Evolutionary conservation across 2,797 vertebrate genomes (phyloP).

Genomic region (Taeniopygia guttata): DNA sequence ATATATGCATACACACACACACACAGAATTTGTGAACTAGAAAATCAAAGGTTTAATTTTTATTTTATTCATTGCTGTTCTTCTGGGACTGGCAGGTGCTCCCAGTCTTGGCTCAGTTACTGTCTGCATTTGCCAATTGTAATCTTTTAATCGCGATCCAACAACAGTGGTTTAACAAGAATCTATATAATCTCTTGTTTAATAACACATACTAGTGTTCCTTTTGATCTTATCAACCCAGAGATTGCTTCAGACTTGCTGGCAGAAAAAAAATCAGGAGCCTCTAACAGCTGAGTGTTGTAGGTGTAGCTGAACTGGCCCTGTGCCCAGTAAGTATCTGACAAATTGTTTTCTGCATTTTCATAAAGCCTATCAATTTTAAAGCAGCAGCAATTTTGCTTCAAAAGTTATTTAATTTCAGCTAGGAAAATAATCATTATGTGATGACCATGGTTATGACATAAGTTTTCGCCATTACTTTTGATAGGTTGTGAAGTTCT

Average conservation of each 20-base stretch:
- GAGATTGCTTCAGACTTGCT: slow-evolving; percentile 50
- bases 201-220: slow-evolving; percentile 55
- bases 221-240: slow-evolving; percentile 66
- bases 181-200: slow-evolving; percentile 63
- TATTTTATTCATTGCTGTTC: not conserved
- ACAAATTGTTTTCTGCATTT: slow-evolving; percentile 3
- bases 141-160: slow-evolving; percentile 48
- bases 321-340: not conserved
- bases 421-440: not conserved
- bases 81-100: slow-evolving; percentile 34
- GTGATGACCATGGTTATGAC: not conserved
- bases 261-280: not conserved
- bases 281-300: slow-evolving; percentile 33
- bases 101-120: not conserved
- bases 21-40: not conserved
- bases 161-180: slow-evolving; percentile 26
- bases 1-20: not conserved
- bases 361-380: not conserved
- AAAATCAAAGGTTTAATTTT: slow-evolving; percentile 8
- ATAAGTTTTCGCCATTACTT: not conserved
- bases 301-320: slow-evolving; percentile 49
- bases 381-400: not conserved
- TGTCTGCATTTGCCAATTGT: slow-evolving; percentile 40
- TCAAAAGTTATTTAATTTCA: not conserved
- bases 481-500: not conserved